A percentile compares a stretch with the other conserved stretches of the same genome.
phyloP scores from a whole-genome alignment of 2,888 invertebrate species.

The Cheilosia pagana region DNA sequence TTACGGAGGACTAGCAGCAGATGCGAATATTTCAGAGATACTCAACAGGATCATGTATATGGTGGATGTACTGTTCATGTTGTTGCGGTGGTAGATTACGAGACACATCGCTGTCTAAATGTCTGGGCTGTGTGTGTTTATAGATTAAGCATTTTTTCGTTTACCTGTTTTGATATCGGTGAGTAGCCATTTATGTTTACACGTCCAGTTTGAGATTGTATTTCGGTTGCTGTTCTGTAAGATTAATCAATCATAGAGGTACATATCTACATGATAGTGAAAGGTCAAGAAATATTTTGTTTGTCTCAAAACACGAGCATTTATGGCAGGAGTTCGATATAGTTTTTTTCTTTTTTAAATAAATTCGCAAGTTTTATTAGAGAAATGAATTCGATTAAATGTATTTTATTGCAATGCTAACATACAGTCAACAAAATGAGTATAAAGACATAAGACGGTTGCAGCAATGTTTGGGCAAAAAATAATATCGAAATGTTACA shows the following conservation, averaged over 20 bases:
- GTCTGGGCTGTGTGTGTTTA: conserved; percentile 52
- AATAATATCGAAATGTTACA: neutral
- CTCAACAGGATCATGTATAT: neutral
- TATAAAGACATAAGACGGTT: conserved; percentile 40
- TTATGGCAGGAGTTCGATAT: conserved; percentile 8
- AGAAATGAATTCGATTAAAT: conserved; percentile 1
- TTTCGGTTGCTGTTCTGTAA: conserved; percentile 62
- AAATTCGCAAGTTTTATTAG: conserved; percentile 17
- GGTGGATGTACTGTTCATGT: conserved; percentile 17
- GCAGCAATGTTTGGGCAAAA: neutral
- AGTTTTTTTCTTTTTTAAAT: conserved; percentile 10
- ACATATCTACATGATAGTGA: conserved; percentile 36
- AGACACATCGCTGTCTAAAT: conserved; percentile 40
- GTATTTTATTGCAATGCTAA: neutral
- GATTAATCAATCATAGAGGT: conserved; percentile 63
- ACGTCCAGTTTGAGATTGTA: conserved; percentile 17
- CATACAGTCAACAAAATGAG: conserved; percentile 44
- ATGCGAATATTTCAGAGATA: conserved; percentile 34
- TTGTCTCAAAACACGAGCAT: conserved; percentile 41
- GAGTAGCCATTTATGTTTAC: conserved; percentile 6
- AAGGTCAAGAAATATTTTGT: conserved; percentile 33
- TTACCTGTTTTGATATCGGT: conserved; percentile 59
- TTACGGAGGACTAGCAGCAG: conserved; percentile 38
- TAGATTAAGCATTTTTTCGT: conserved; percentile 61
- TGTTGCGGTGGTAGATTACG: neutral